These are phyloP conservation scores for Agonopterix heracliana DNA, from an alignment of 2,888 invertebrate genomes.

Conservation along the genomic window DNA sequence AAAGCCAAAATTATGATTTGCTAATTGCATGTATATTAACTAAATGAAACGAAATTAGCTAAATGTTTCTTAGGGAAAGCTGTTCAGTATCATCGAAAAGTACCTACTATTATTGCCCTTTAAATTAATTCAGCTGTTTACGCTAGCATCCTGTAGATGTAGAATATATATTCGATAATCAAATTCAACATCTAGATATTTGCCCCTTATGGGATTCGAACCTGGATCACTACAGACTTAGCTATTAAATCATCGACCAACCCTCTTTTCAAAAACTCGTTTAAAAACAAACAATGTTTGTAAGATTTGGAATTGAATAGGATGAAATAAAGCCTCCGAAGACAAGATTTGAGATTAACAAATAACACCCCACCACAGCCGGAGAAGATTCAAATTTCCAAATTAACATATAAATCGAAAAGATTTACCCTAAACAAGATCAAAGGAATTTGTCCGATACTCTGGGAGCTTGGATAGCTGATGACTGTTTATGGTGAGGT, in stretches of 20 bases:
- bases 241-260: constrained; percentile 9
- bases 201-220: no score
- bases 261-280: not conserved
- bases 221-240: no score
- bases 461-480: constrained; percentile 40
- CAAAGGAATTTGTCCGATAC: constrained; percentile 69
- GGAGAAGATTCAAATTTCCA: constrained; percentile 66
- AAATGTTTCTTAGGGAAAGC: no score
- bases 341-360: constrained; percentile 53
- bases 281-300: not conserved
- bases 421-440: constrained; percentile 72
- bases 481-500: constrained; percentile 58
- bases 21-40: no score
- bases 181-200: no score
- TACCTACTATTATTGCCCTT: no score
- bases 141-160: no score
- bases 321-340: constrained; percentile 38
- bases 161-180: no score
- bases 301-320: constrained; percentile 25
- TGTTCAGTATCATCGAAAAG: no score
- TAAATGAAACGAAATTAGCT: no score
- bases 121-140: no score
- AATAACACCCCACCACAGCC: constrained; percentile 48
- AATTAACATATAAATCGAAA: constrained; percentile 75
- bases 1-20: no score